These are phyloP conservation scores for Rhinoderma darwinii DNA, from an alignment of 2,113 vertebrate species.

Conservation along the genomic window DNA sequence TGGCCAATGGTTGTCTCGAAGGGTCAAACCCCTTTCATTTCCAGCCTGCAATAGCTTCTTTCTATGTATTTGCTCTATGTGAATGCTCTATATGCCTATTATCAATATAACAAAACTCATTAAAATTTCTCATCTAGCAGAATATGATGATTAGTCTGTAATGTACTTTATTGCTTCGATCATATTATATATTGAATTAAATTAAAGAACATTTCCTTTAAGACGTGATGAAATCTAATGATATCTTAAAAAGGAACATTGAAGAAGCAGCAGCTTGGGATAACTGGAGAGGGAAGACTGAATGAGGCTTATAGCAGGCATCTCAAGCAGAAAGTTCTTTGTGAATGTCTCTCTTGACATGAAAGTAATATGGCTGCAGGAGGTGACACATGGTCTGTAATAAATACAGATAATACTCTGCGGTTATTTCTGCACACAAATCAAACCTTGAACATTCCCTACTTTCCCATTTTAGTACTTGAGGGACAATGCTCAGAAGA, in stretches of 20 bases:
- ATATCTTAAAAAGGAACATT: conserved; percentile 20
- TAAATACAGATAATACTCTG: background rate
- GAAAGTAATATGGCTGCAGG: background rate
- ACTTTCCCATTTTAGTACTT: background rate
- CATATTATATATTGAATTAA: conserved; percentile 31
- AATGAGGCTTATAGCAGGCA: background rate
- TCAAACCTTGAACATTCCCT: background rate
- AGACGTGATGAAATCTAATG: conserved; percentile 9
- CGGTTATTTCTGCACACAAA: background rate
- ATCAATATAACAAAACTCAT: conserved; percentile 33
- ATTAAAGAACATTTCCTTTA: conserved; percentile 21
- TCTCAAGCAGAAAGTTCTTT: background rate
- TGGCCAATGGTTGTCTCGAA: too few relatives aligned
- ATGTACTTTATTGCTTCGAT: conserved; percentile 36
- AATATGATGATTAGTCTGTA: conserved; percentile 29
- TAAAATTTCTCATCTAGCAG: conserved; percentile 30
- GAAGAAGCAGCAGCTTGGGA: background rate
- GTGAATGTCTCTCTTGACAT: background rate
- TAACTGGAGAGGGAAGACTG: background rate
- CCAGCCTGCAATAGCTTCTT: background rate
- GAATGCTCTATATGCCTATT: conserved; percentile 1
- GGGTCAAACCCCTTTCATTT: background rate
- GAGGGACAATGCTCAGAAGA: background rate
- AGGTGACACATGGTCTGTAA: background rate
- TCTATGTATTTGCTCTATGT: background rate